Evolutionary conservation across 2,113 vertebrate species (phyloP).

Genomic region (Xiphophorus maculatus): DNA sequence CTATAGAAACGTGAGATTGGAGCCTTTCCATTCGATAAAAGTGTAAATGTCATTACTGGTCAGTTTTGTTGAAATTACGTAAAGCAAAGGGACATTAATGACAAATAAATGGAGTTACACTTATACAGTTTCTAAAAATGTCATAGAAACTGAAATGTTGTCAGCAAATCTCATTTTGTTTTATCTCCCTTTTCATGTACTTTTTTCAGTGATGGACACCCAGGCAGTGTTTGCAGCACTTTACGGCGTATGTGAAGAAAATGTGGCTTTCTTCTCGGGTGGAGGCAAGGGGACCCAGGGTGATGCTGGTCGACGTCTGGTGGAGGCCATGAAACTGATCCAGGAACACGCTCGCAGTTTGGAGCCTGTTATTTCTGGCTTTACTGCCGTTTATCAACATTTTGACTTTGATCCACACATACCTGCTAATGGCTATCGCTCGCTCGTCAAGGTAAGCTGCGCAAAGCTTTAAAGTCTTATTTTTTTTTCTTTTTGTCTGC

Average conservation of each 20-base stretch:
- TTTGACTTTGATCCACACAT: constrained; percentile 91
- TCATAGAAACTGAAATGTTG: neutral
- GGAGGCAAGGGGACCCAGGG: constrained; percentile 70
- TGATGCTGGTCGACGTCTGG: constrained; percentile 80
- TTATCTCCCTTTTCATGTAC: constrained; percentile 11
- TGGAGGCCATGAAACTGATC: constrained; percentile 78
- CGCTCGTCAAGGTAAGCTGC: constrained; percentile 83
- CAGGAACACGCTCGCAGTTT: constrained; percentile 84
- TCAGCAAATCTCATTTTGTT: neutral
- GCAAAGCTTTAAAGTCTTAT: neutral
- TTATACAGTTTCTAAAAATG: neutral
- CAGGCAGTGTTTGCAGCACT: constrained; percentile 85
- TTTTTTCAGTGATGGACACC: constrained; percentile 83
- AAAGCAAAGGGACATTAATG: neutral
- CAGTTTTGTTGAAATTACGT: neutral
- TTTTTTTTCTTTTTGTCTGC: neutral
- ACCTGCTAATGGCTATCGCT: constrained; percentile 91
- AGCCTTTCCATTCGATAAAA: neutral
- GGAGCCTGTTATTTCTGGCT: constrained; percentile 81
- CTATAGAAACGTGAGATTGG: neutral
- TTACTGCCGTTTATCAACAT: constrained; percentile 84
- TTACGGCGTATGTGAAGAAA: constrained; percentile 86
- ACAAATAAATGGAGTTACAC: neutral
- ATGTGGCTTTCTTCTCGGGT: constrained; percentile 84
- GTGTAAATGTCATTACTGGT: neutral